These are phyloP conservation scores for Drosophila parthenogenetica DNA, from an alignment of 2,888 invertebrate species.

Conservation along the genomic window DNA sequence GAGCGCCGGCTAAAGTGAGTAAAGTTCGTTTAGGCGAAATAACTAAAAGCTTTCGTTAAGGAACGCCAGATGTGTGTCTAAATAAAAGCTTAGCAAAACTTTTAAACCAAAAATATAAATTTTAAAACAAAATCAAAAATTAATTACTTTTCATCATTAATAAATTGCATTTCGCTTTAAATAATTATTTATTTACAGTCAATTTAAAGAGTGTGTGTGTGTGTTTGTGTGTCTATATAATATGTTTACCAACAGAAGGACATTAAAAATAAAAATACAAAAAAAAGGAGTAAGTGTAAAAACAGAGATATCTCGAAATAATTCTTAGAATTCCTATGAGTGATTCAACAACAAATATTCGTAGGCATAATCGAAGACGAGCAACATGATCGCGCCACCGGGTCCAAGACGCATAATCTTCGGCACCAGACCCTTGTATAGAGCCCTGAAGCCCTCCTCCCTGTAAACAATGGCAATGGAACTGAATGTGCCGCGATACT, in stretches of 20 bases:
- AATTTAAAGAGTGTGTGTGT: slow-evolving; percentile 4
- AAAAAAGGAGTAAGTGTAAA: neutral
- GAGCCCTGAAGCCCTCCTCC: slow-evolving; percentile 95
- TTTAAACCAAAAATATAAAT: neutral
- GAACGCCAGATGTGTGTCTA: neutral
- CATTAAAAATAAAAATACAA: neutral
- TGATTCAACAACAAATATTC: slow-evolving; percentile 86
- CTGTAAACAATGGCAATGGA: slow-evolving; percentile 91
- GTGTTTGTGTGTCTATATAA: neutral
- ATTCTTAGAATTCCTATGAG: slow-evolving; percentile 23
- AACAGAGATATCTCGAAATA: neutral
- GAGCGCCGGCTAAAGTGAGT: neutral
- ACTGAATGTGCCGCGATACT: slow-evolving; percentile 91
- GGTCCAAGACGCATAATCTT: slow-evolving; percentile 96
- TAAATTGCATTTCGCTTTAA: neutral
- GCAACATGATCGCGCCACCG: slow-evolving; percentile 97
- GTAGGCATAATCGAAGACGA: slow-evolving; percentile 95
- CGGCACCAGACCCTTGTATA: slow-evolving; percentile 96
- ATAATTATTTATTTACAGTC: slow-evolving; percentile 10
- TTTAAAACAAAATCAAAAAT: too few species aligned
- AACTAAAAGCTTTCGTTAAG: neutral
- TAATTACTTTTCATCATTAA: too few species aligned
- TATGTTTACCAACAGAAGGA: neutral
- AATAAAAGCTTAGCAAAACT: neutral
- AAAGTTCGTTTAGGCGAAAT: neutral